These are phyloP conservation scores for Prunella strophiata DNA, from an alignment of 2,797 vertebrate genomes.

Conservation along the genomic window DNA sequence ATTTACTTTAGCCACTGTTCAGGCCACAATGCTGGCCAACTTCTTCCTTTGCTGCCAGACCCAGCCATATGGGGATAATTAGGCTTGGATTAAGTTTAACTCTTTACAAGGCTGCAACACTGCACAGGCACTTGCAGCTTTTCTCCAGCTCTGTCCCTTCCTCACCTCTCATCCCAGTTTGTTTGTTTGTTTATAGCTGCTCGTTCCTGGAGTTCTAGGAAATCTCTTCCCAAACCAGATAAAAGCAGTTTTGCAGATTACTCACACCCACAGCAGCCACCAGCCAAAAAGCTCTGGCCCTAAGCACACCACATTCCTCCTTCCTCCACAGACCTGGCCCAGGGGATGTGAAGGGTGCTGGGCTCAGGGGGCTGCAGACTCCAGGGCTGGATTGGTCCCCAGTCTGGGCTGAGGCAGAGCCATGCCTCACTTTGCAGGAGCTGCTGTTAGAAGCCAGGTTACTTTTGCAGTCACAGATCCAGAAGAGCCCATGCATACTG, in stretches of 20 bases:
- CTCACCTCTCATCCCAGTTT: accelerated
- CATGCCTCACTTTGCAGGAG: accelerated
- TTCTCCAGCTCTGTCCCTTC: neutral
- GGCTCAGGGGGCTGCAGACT: accelerated
- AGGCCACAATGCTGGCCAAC: slow-evolving; percentile 5
- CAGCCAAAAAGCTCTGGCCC: neutral
- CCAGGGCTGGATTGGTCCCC: neutral
- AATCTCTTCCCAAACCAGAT: neutral
- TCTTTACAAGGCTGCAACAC: neutral
- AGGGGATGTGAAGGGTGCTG: accelerated
- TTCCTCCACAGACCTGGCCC: neutral
- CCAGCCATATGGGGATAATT: slow-evolving; percentile 47
- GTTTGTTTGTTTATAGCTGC: neutral
- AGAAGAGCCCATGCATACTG: accelerated
- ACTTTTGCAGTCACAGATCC: neutral
- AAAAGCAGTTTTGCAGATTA: neutral
- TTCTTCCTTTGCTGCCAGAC: slow-evolving; percentile 4
- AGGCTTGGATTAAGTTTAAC: slow-evolving; percentile 36
- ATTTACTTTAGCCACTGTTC: slow-evolving; percentile 55
- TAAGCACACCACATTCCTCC: accelerated
- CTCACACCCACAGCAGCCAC: neutral
- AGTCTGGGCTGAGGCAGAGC: neutral
- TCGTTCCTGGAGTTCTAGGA: accelerated
- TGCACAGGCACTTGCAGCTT: neutral
- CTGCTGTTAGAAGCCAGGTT: accelerated